Conservation (phyloP, 2,888 invertebrate species). For the Lasioglossum marginatum region DNA sequence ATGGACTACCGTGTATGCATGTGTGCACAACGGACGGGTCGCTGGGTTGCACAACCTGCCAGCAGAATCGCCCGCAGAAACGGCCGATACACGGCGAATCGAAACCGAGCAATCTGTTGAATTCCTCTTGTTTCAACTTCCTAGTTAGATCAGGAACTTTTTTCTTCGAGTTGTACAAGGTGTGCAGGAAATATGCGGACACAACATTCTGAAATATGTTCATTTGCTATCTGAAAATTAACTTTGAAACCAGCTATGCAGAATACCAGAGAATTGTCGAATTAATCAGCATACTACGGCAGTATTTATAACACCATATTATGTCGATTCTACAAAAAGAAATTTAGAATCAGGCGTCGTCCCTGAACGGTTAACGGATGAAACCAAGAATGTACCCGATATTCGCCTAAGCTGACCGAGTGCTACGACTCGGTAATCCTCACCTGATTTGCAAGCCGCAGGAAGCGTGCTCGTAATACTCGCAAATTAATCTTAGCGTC, state of each 20-base stretch:
- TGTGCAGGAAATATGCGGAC: not conserved
- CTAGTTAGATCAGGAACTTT: slow-evolving; percentile 45
- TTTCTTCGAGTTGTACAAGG: not conserved
- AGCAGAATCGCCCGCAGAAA: slow-evolving; percentile 72
- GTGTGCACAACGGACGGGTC: slow-evolving; percentile 26
- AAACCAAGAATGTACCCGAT: not conserved
- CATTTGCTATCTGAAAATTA: not conserved
- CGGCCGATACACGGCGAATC: slow-evolving; percentile 41
- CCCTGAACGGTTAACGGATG: not conserved
- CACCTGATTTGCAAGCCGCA: slow-evolving; percentile 15
- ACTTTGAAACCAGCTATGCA: not conserved
- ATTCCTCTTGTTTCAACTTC: slow-evolving; percentile 45
- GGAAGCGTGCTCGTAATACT: not conserved
- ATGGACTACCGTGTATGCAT: slow-evolving; percentile 5
- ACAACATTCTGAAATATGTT: not conserved
- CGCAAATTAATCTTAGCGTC: slow-evolving; percentile 28
- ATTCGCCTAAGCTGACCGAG: not conserved
- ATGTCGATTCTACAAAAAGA: not conserved
- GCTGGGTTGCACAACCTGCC: slow-evolving; percentile 65
- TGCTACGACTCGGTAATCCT: not conserved
- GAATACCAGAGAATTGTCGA: not conserved
- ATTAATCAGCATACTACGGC: not conserved
- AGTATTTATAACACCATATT: not conserved
- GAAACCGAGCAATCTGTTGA: slow-evolving; percentile 24
- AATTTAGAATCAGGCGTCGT: not conserved